Evolutionary conservation across 2,888 invertebrate genomes (phyloP), one percentile per base, ranked within the genome.

Genomic region (Troides helena): DNA sequence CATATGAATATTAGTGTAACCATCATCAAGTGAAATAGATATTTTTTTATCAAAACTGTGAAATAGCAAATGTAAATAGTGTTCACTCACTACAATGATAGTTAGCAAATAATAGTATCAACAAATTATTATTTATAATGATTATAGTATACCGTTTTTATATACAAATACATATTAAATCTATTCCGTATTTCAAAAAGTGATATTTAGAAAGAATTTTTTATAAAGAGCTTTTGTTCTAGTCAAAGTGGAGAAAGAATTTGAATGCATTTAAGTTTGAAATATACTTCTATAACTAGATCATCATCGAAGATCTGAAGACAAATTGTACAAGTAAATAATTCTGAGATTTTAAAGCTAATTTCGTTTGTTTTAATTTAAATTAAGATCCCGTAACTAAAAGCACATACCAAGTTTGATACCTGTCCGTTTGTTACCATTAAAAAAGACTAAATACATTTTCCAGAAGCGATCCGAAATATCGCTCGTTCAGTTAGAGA

Each of bases 371-470:
- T n/a, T 53, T 4, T 23, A 59, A 59, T 50, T 59, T 53, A 64
- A 68, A 68, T 63, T 58, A 59, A 56, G 46, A 23, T 62, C 30
- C 62, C 53, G 67, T 56, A 56, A 43, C 58, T 39, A 59, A 30
- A 69, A 65, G 58, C 58, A 23, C 10, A 50, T 56, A 12, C 25
- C 17, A 56, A 62, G 66, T 59, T 65, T 65, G 57, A 57, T 53
- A 43, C 30, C 66, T 62, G 53, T 62, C 66, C 12, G 66, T 64
- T 63, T 63, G 60, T 63, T 70, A 60, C 43, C 53, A 56, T 70
- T 71, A 64, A 71, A 53, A 65, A 62, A 62, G 67, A 71, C 18
- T 17, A 60, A 64, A 61, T 60, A 70, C 67, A 67, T 67, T 70
- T 36, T 36, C 70, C 67, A 70, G 70, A 70, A 64, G 63, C 70